Percentiles rank a stretch among this genome's conserved stretches.
phyloP scores from a whole-genome alignment of 2,113 vertebrate genomes.

The Coptodon bakossiorum region DNA sequence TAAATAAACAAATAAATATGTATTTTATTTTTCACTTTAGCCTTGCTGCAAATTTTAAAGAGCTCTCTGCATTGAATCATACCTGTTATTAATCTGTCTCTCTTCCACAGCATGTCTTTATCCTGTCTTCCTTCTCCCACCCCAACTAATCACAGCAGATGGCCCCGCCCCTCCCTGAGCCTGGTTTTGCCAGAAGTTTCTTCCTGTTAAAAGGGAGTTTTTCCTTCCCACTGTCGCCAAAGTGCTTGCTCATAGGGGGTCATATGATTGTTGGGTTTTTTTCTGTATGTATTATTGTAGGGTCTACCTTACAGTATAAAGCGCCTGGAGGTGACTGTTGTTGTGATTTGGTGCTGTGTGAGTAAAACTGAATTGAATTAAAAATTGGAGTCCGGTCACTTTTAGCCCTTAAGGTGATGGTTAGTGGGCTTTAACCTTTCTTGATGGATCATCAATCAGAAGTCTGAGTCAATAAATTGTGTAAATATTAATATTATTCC shows the following conservation, averaged over 20 bases:
- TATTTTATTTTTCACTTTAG: not conserved
- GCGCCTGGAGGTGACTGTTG: fast-evolving
- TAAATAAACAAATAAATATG: not conserved
- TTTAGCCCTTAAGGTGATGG: not conserved
- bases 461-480: not conserved
- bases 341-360: not conserved
- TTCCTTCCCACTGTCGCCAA: not conserved
- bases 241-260: not conserved
- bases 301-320: fast-evolving
- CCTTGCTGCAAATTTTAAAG: no score
- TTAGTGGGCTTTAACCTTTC: not conserved
- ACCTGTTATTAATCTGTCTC: fast-evolving
- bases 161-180: not conserved
- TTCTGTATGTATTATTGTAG: not conserved
- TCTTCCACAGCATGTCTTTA: not conserved
- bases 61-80: not conserved
- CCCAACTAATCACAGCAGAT: fast-evolving
- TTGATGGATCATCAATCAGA: not conserved
- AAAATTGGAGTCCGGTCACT: not conserved
- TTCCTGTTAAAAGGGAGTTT: not conserved
- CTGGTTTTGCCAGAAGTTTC: fast-evolving
- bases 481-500: not conserved
- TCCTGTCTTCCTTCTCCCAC: not conserved
- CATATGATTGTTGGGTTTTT: not conserved
- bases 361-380: not conserved